phyloP scores from a whole-genome alignment of 2,888 invertebrate genomes.

The Sinhomidia bicolor region DNA sequence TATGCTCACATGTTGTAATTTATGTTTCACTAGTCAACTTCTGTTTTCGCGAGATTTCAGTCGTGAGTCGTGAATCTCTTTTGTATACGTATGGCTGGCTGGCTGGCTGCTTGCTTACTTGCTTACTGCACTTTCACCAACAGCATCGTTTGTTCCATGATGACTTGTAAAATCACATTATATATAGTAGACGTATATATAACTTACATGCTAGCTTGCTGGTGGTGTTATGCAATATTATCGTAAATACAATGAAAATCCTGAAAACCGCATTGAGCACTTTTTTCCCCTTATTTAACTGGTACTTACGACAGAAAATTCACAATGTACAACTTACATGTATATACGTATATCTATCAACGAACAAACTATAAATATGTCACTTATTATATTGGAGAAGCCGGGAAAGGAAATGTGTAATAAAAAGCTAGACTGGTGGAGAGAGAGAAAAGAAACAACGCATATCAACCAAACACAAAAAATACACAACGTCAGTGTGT shows the following conservation, averaged over 20 bases:
- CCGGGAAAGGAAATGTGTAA: background rate
- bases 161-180: slow-evolving; percentile 63
- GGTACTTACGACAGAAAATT: background rate
- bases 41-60: slow-evolving; percentile 54
- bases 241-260: slow-evolving; percentile 1
- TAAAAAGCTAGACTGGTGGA: slow-evolving; percentile 7
- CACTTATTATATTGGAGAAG: background rate
- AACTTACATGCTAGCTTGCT: background rate
- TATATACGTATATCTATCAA: background rate
- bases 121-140: background rate
- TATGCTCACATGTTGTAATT: slow-evolving; percentile 45
- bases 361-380: background rate
- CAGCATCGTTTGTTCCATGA: background rate
- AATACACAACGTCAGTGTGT: slow-evolving; percentile 64
- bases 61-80: background rate
- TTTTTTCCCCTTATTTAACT: background rate
- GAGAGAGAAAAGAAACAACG: background rate
- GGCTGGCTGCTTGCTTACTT: background rate
- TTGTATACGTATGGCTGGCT: background rate
- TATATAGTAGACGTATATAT: slow-evolving; percentile 12
- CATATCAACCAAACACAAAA: background rate
- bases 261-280: background rate
- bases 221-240: slow-evolving; percentile 11
- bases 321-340: too few relatives aligned
- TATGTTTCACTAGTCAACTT: slow-evolving; percentile 52